Base-by-base conservation (phyloP, 2,888 invertebrate genomes). In the Dryobota labecula region DNA sequence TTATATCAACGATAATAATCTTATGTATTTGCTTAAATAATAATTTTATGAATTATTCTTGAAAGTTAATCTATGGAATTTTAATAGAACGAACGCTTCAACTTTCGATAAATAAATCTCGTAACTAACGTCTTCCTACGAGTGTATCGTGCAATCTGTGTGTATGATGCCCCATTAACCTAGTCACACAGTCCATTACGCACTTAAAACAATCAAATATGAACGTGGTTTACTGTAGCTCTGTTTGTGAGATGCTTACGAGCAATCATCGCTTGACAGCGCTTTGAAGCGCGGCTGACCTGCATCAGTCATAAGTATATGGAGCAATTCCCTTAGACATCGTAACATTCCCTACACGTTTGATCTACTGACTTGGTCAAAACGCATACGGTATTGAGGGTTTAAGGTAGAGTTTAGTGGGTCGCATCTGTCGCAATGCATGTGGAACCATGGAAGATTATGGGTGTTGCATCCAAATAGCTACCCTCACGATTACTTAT, bases 161-260 rank as follows among this genome's bases (percentile, higher is more conserved):
- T 51, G 13, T 13, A 47, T 4, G 20, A 30, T 57, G 45, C 15
- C 69, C 24, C 24, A 0, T 24, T 75, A 51, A 62, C 78, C 61
- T 15, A 75, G 56, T 78, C 38, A 38, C 71, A 43, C 49, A 73
- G 60, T 73, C 64, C 76, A 78, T 76, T 61, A 76, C 13, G n/a
- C 9, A 54, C 49, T 78, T 45, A 54, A 65, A 70, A 80, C 57
- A 66, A 78, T 80, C 45, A 75, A 80, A 78, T 70, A 76, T 70
- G 53, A 63, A 78, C 30, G n/a, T 15, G 24, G 13, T 53, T 30
- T 41, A 47, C 30, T 36, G 45, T 33, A 53, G 68, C 58, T 41
- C 15, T 43, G 18, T 61, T 30, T 53, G 47, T 38, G 38, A 65
- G 56, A 61, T 43, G 63, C 63, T 64, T 49, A 64, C 18, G 49